These are phyloP conservation scores for Drepanosiphum platanoidis DNA, from an alignment of 2,888 invertebrate species.

Conservation along the genomic window DNA sequence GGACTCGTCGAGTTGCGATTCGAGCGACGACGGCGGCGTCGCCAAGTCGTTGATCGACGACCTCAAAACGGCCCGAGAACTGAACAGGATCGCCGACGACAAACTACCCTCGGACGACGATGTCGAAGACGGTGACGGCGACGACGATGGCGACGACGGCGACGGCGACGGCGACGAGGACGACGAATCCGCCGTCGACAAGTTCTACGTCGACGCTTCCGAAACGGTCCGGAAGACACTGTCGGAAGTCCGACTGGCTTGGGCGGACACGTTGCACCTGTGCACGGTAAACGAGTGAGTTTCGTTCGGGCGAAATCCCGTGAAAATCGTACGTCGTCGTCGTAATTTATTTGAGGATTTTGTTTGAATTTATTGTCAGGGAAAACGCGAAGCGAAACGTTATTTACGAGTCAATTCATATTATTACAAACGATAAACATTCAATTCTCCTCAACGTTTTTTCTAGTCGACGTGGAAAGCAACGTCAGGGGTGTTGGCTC, in stretches of 20 bases:
- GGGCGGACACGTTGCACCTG: slow-evolving; percentile 6
- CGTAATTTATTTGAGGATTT: no score
- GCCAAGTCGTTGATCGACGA: neutral
- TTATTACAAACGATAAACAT: no score
- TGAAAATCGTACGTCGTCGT: no score
- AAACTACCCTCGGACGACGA: neutral
- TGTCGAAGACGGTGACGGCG: neutral
- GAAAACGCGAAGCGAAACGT: no score
- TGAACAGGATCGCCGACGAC: neutral
- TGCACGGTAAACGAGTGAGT: slow-evolving; percentile 20
- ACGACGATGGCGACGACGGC: neutral
- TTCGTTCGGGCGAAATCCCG: no score
- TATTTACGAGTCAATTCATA: no score
- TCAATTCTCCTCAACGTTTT: no score
- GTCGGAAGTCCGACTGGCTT: slow-evolving; percentile 7
- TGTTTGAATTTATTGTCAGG: no score
- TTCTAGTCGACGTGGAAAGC: no score
- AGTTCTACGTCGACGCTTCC: slow-evolving; percentile 5
- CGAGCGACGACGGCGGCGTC: neutral
- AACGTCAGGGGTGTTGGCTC: no score
- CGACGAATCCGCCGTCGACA: neutral
- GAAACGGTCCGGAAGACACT: neutral
- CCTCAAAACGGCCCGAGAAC: neutral
- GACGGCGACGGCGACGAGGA: no score
- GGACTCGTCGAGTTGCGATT: neutral